Percentiles rank a stretch among this genome's conserved stretches.
Conservation (phyloP, 2,113 vertebrate genomes). For the Mystacornis crossleyi region DNA sequence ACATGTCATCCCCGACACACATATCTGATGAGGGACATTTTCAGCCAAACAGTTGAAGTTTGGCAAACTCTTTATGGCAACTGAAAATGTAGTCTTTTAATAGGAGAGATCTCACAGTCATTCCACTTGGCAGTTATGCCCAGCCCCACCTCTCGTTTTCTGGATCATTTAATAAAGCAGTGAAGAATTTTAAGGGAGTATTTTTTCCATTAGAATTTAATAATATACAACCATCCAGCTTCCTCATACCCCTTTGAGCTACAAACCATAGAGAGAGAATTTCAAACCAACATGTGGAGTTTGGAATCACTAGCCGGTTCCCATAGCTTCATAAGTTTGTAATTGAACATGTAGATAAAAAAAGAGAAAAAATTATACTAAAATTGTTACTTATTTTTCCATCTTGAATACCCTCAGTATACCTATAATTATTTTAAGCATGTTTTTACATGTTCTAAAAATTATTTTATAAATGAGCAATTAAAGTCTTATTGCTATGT, state of each 20-base stretch:
- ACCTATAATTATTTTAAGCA: neutral
- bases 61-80: neutral
- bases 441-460: neutral
- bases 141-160: neutral
- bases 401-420: neutral
- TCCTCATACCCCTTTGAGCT: neutral
- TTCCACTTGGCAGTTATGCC: neutral
- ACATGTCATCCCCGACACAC: neutral
- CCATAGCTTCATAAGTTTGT: neutral
- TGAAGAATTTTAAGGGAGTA: neutral
- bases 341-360: neutral
- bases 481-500: neutral
- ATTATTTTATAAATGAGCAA: neutral
- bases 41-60: neutral
- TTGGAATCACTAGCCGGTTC: neutral
- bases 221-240: neutral
- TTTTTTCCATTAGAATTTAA: neutral
- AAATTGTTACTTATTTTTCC: neutral
- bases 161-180: neutral
- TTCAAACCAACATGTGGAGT: neutral
- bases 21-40: constrained; percentile 21
- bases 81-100: neutral
- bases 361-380: neutral
- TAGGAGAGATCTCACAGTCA: neutral
- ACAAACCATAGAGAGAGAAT: neutral